A percentile compares a stretch with the other conserved stretches of the same genome.
Conservation (phyloP, 2,797 vertebrate genomes). For the Rhinogobio ventralis region DNA sequence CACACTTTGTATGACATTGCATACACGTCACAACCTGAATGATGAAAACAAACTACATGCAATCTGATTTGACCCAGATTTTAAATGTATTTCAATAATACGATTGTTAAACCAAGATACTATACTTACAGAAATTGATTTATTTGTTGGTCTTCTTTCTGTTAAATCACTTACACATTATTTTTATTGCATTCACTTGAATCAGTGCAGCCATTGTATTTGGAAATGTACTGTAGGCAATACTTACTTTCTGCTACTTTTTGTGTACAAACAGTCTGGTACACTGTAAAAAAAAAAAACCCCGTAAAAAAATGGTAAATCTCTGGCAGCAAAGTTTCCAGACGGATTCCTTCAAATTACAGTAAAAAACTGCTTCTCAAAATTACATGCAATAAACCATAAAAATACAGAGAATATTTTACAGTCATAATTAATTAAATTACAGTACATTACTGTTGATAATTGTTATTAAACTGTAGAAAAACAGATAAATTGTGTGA, state of each 20-base stretch:
- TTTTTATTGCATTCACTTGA: neutral
- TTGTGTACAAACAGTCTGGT: neutral
- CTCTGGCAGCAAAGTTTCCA: too few species aligned
- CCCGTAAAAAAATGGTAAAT: too few species aligned
- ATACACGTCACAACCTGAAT: neutral
- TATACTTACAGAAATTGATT: neutral
- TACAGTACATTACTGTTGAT: too few species aligned
- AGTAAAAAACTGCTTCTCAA: too few species aligned
- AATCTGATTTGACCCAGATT: neutral
- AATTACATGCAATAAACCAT: too few species aligned
- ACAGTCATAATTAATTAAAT: too few species aligned
- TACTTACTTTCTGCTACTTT: neutral
- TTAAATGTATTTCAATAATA: slow-evolving; percentile 1
- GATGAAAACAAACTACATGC: neutral
- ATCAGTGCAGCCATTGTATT: neutral
- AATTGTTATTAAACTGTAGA: too few species aligned
- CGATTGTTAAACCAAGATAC: neutral
- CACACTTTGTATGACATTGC: neutral
- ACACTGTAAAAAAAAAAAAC: too few species aligned
- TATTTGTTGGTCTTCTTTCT: neutral
- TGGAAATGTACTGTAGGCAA: neutral
- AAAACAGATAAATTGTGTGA: too few species aligned
- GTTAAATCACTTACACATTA: neutral
- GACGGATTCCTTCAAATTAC: too few species aligned
- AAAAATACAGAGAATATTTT: too few species aligned